Evolutionary conservation across 1,140 invertebrate genomes (phyloP).

Genomic region (Conus ventricosus): DNA sequence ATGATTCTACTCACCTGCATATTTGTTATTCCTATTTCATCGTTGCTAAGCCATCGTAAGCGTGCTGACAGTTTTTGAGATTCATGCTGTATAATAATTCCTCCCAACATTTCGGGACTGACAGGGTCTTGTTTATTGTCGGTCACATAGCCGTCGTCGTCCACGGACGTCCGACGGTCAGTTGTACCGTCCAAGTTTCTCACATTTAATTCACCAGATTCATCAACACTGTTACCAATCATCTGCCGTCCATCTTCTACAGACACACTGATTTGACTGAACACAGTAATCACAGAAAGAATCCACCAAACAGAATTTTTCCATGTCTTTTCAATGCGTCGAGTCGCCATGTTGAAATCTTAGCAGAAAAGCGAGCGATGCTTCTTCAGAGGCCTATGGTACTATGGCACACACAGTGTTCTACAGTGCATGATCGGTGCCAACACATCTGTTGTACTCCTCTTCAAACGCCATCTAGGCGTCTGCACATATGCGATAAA

Average conservation of each 20-base stretch:
- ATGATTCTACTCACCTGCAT: conserved; percentile 75
- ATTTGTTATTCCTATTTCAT: conserved; percentile 78
- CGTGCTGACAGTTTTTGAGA: conserved; percentile 67
- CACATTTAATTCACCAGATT: conserved; percentile 48
- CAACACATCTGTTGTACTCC: conserved; percentile 13
- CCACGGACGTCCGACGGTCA: conserved; percentile 21
- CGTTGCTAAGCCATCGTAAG: conserved; percentile 74
- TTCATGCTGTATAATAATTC: conserved; percentile 68
- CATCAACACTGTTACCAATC: conserved; percentile 41
- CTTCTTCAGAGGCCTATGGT: neutral
- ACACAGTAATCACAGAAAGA: conserved; percentile 40
- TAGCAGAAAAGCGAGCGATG: conserved; percentile 27
- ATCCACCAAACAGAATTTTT: conserved; percentile 36
- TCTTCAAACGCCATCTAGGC: conserved; percentile 40
- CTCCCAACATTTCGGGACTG: conserved; percentile 60
- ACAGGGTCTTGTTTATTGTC: conserved; percentile 60
- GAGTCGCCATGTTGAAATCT: conserved; percentile 62
- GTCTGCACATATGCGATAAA: conserved; percentile 49
- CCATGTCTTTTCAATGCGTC: conserved; percentile 31
- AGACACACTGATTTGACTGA: conserved; percentile 42
- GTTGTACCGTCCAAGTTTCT: conserved; percentile 49
- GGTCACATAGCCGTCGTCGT: conserved; percentile 56
- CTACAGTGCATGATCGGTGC: conserved; percentile 13
- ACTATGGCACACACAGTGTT: neutral
- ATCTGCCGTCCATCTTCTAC: conserved; percentile 37